Evolutionary conservation across 2,113 vertebrate genomes (phyloP).

Genomic region (Aramus guarauna): DNA sequence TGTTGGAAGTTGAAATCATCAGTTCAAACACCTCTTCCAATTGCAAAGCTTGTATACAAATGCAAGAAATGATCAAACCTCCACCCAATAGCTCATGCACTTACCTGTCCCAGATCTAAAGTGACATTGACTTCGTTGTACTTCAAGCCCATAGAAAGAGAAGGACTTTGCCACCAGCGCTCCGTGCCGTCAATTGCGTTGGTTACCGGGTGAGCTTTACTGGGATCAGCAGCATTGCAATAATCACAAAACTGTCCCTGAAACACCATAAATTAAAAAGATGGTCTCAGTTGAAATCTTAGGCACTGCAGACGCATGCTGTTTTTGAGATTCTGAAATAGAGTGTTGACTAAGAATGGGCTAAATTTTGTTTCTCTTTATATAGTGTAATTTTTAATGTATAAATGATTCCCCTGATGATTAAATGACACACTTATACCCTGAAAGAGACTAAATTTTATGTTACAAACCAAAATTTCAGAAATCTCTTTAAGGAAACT

Average conservation of each 20-base stretch:
- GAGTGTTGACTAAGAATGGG: neutral
- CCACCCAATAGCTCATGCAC: neutral
- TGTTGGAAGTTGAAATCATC: neutral
- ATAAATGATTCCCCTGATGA: neutral
- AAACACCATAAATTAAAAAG: neutral
- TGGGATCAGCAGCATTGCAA: conserved; percentile 83
- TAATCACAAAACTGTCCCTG: conserved; percentile 94
- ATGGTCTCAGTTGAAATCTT: neutral
- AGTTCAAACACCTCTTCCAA: neutral
- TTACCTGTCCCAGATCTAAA: conserved; percentile 92
- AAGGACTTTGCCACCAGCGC: conserved; percentile 96
- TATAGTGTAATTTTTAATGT: neutral
- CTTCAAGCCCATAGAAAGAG: conserved; percentile 84
- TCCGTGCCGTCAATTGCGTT: conserved; percentile 91
- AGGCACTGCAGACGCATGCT: accelerated
- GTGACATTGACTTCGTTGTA: conserved; percentile 91
- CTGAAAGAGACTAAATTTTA: neutral
- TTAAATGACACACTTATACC: neutral
- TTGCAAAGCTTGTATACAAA: neutral
- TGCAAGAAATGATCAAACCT: neutral
- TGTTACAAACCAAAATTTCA: neutral
- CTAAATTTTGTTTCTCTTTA: neutral
- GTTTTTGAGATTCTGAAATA: neutral
- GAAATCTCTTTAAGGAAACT: neutral
- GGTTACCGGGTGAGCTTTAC: conserved; percentile 82